phyloP scores from a whole-genome alignment of 1,140 invertebrate species.

The Thaumetopoea pityocampa region DNA sequence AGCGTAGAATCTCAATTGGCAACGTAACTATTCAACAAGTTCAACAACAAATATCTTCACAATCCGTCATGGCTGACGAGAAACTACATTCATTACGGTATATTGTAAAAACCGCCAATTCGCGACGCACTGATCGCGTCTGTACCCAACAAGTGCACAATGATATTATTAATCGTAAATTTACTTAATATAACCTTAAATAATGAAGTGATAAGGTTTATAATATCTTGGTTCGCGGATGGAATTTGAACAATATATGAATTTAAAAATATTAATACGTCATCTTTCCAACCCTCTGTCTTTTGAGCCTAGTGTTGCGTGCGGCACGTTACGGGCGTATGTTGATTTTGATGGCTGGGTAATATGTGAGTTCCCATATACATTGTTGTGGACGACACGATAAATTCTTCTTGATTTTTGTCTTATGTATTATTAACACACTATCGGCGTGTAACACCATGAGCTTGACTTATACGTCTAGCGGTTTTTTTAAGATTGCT shows the following conservation, averaged over 20 bases:
- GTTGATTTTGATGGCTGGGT: constrained; percentile 56
- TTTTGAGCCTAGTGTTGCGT: constrained; percentile 61
- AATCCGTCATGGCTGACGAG: constrained; percentile 32
- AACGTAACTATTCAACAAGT: constrained; percentile 7
- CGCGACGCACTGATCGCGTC: constrained; percentile 54
- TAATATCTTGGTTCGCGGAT: constrained; percentile 27
- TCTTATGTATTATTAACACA: too few relatives aligned
- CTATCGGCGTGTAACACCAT: too few relatives aligned
- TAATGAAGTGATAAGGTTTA: constrained; percentile 15
- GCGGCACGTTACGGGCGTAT: constrained; percentile 51
- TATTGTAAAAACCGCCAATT: constrained; percentile 66
- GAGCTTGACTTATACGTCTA: too few relatives aligned
- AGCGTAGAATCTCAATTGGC: too few relatives aligned
- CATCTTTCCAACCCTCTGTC: constrained; percentile 57
- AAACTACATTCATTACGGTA: constrained; percentile 44
- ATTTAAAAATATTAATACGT: constrained; percentile 70
- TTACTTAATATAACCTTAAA: constrained; percentile 16
- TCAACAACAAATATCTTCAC: constrained; percentile 22
- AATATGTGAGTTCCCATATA: constrained; percentile 26
- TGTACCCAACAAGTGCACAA: constrained; percentile 56
- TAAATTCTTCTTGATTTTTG: too few relatives aligned
- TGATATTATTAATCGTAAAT: constrained; percentile 45
- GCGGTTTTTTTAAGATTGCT: too few relatives aligned
- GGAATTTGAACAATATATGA: constrained; percentile 50
- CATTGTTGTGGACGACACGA: constrained; percentile 27